Conservation (phyloP, 2,888 invertebrate species). For the Seira musarum region DNA sequence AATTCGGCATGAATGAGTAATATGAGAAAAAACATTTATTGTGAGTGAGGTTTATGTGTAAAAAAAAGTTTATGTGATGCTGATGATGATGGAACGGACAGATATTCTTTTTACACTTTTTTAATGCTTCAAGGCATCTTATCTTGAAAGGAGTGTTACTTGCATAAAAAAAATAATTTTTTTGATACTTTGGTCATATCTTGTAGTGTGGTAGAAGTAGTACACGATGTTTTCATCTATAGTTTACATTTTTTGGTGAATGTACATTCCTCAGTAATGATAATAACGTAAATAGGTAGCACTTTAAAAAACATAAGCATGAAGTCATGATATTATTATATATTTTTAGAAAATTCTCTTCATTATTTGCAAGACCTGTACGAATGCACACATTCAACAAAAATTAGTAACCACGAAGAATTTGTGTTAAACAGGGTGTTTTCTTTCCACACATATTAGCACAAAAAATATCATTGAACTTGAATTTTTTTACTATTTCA, state of each 20-base stretch:
- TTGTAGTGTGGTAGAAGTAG: slow-evolving; percentile 15
- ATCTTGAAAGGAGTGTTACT: slow-evolving; percentile 15
- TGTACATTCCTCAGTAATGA: slow-evolving; percentile 8
- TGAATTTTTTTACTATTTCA: not conserved
- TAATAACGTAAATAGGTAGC: slow-evolving; percentile 10
- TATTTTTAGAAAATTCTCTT: slow-evolving; percentile 9
- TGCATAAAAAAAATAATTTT: slow-evolving; percentile 7
- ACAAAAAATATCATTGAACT: slow-evolving; percentile 7
- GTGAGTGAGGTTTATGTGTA: slow-evolving; percentile 6
- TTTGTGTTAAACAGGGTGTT: slow-evolving; percentile 10
- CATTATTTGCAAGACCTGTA: not conserved
- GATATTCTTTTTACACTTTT: slow-evolving; percentile 14
- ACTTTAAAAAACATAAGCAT: slow-evolving; percentile 10
- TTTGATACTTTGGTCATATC: slow-evolving; percentile 6
- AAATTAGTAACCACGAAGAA: not conserved
- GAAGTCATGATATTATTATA: slow-evolving; percentile 10
- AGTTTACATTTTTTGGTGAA: slow-evolving; percentile 12
- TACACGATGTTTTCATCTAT: slow-evolving; percentile 7
- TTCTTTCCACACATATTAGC: slow-evolving; percentile 3
- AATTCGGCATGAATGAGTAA: slow-evolving; percentile 15
- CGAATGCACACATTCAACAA: slow-evolving; percentile 2
- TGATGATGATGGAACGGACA: slow-evolving; percentile 7
- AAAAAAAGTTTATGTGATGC: slow-evolving; percentile 7
- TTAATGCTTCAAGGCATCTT: slow-evolving; percentile 15
- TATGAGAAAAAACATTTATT: slow-evolving; percentile 3